Percentiles rank a stretch among this genome's conserved stretches.
Evolutionary conservation across 2,888 invertebrate species (phyloP).

Genomic region (Bimastos eiseni): DNA sequence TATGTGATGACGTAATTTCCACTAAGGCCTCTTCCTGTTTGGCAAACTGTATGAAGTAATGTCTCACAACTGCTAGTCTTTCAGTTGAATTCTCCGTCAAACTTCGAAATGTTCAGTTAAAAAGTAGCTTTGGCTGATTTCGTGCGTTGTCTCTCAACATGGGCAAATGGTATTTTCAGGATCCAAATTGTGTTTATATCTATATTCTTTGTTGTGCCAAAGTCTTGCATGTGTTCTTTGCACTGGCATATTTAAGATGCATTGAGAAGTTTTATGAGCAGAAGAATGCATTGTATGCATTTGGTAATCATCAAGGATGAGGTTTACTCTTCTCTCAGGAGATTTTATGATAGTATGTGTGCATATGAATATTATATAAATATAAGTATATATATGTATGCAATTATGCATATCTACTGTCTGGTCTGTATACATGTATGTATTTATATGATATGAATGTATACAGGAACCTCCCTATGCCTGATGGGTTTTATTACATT

Average conservation of each 20-base stretch:
- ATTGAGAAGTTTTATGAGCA: neutral
- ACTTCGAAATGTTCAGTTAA: neutral
- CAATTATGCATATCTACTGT: neutral
- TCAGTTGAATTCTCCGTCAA: neutral
- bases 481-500: neutral
- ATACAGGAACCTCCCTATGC: neutral
- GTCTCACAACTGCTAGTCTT: neutral
- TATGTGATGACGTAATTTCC: neutral
- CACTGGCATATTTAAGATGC: neutral
- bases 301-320: neutral
- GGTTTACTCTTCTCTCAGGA: neutral
- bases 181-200: neutral
- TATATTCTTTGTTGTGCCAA: neutral
- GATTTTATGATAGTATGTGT: too few relatives aligned
- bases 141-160: neutral
- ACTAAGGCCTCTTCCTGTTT: neutral
- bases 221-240: neutral
- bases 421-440: too few relatives aligned
- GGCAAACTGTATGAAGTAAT: neutral
- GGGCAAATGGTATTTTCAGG: neutral
- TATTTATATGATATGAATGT: neutral
- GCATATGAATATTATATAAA: neutral
- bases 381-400: neutral
- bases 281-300: neutral
- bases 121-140: neutral